phyloP scores from a whole-genome alignment of 2,113 vertebrate genomes.

The Fregata magnificens region DNA sequence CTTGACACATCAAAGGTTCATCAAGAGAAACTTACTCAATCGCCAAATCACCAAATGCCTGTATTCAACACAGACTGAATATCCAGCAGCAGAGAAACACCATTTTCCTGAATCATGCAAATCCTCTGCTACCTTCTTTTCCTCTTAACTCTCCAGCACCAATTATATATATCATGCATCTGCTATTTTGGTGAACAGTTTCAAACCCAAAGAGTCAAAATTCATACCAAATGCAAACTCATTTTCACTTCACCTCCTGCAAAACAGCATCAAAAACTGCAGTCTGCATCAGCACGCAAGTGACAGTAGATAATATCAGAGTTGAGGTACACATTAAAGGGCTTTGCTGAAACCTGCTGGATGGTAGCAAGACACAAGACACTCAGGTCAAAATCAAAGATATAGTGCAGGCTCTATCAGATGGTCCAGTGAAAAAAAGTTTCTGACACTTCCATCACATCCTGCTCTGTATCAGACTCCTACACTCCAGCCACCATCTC shows the following conservation, averaged over 20 bases:
- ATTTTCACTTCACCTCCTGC: neutral
- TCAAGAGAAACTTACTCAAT: neutral
- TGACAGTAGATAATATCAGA: neutral
- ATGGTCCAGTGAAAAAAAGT: neutral
- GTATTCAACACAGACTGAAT: neutral
- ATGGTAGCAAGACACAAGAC: neutral
- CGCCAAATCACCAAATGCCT: neutral
- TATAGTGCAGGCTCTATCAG: neutral
- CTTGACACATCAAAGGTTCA: neutral
- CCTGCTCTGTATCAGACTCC: neutral
- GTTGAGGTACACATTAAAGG: neutral
- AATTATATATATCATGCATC: neutral
- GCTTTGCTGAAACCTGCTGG: neutral
- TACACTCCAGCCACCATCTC: neutral
- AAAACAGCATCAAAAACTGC: neutral
- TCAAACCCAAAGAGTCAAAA: neutral
- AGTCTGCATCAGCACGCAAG: neutral
- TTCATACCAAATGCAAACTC: neutral
- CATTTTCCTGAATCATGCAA: neutral
- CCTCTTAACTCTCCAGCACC: neutral
- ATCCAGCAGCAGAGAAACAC: neutral
- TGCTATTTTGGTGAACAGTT: neutral
- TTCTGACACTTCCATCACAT: neutral
- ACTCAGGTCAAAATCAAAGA: neutral
- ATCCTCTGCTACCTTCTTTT: neutral